These are phyloP conservation scores for Pseudomyrmex flavicornis DNA, from an alignment of 1,140 invertebrate species.

Conservation along the genomic window DNA sequence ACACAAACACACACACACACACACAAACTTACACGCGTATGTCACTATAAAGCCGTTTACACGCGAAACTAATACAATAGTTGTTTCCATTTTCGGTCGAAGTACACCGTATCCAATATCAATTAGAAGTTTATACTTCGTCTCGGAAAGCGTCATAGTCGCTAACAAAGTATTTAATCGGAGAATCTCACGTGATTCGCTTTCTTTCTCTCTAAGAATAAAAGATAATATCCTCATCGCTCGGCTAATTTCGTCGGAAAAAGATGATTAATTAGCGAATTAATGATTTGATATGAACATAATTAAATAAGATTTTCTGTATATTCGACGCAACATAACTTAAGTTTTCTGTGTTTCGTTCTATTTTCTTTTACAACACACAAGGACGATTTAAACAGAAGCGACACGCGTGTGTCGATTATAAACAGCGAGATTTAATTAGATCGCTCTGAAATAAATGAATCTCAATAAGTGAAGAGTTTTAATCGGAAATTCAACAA, in stretches of 20 bases:
- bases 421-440: conserved; percentile 6
- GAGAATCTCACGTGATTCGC: neutral
- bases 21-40: neutral
- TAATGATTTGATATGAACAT: neutral
- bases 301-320: neutral
- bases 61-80: conserved; percentile 18
- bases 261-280: conserved; percentile 19
- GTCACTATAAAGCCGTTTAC: conserved; percentile 8
- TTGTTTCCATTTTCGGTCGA: conserved; percentile 39
- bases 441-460: neutral
- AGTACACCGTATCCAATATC: conserved; percentile 44
- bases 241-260: neutral
- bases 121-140: conserved; percentile 20
- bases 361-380: conserved; percentile 22
- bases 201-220: no score
- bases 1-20: neutral
- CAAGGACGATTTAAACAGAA: neutral
- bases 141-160: neutral
- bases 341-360: no score
- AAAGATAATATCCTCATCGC: conserved; percentile 5
- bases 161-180: conserved; percentile 33
- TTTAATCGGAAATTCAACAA: conserved; percentile 22
- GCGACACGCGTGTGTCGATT: neutral
- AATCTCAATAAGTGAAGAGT: conserved; percentile 14
- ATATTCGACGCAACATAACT: no score